Base-by-base conservation (phyloP, 2,888 invertebrate genomes). In the Cheilosia variabilis region DNA sequence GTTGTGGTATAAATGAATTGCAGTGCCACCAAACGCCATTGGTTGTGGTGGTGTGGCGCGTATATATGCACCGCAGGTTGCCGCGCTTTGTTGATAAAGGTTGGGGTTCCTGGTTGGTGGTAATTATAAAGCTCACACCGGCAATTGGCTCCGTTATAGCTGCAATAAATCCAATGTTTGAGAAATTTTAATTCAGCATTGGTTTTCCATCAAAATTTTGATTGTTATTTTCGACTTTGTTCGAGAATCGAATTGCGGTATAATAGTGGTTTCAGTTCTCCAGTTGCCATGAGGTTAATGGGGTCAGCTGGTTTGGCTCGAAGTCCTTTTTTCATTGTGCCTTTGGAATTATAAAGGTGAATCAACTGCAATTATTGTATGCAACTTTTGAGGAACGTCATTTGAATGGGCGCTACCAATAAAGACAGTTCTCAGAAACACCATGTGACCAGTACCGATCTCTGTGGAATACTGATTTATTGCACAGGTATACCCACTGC, bases 1-100 rank as follows among this genome's bases (percentile, higher is more conserved):
- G 10, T 41, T 10, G 47, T 37, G n/a, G 82, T 50, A 53, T 24
- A 87, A 87, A 78, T 84, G 65, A 66, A 87, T 77, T 60, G 82
- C 87, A 43, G 60, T 80, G 52, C 55, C 84, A 52, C 52, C 52
- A 17, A 4, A 50, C 27, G 13, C 22, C 37, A 50, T 65, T 47
- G 24, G 17, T 4, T 47, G 4, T 19, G 5, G 47, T n/a, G 31
- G 17, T 47, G 27, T 2, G 2, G 15, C 3, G 17, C 27, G 45
- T 24, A 27, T 2, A 3, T 4, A 19, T 9, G 19, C 47, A 4
- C 52, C 19, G 45, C 45, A 10, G 24, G 15, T 43, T 10, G 31
- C 9, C 9, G 9, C 9, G 37, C 4, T 37, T 37, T 37, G 13
- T 3, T 37, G 10, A 13, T 37, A 4, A 4, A n/a, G 24, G 2